Evolutionary conservation across 2,888 invertebrate genomes (phyloP), one percentile per base, ranked within the genome.

Genomic region (Eurytoma adleriae): DNA sequence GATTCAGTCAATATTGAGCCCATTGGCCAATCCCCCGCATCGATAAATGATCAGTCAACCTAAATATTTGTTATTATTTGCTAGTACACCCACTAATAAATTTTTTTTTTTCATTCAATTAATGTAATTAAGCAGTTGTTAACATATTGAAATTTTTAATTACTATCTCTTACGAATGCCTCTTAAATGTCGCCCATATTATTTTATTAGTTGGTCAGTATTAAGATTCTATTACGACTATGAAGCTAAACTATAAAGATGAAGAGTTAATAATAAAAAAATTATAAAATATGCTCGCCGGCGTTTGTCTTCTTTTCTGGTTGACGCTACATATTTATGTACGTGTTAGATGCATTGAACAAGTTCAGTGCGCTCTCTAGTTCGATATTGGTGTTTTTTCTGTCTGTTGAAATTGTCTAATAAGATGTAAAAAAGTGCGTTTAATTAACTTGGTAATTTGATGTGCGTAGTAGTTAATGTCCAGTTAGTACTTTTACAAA

Each of bases 1-100:
- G 86, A 87, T 86, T 85, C 78, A 77, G 88, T 87, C 87, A 84
- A 84, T 82, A 77, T 77, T 87, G 88, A 90, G 90, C 90, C 89
- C 88, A 83, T 81, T 86, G 89, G 86, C 88, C 86, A 86, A 86
- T 86, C 85, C 85, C 85, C 83, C 82, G 83, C 85, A 86, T 83
- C 84, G 85, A 30, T 30, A 2, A 3, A 4, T 30, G 3, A 30
- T 3, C 2, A 30, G 30, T 30, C 4, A 3, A 4, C 4, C 2
- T 30, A 30, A 3, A n/a, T n/a, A n/a, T 30, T 30, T 30, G 3
- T 30, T 4, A 30, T 30, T 30, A 30, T 30, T 30, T 30, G 30
- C 30, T 3, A 30, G 30, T 30, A 4, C 4, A 30, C 30, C 4
- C 30, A 30, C 30, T 30, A 4, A 4, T 30, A 30, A 30, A 2